Evolutionary conservation across 2,888 invertebrate species (phyloP).

Genomic region (Nysson spinosus): DNA sequence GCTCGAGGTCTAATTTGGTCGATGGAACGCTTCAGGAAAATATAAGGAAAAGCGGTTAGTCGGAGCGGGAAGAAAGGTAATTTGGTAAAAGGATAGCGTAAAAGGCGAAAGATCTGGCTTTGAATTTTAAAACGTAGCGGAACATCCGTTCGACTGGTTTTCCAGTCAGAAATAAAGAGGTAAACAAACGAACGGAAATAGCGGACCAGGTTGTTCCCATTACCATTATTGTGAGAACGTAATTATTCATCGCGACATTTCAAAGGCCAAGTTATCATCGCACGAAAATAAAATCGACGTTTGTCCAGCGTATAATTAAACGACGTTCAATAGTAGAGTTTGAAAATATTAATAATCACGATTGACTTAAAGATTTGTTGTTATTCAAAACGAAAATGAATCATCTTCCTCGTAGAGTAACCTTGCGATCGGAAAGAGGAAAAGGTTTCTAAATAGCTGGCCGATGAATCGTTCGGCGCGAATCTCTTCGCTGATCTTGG

Average conservation of each 20-base stretch:
- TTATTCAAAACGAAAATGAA: too few relatives aligned
- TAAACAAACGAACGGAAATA: slow-evolving; percentile 54
- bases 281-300: slow-evolving; percentile 31
- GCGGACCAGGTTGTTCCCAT: slow-evolving; percentile 51
- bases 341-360: too few relatives aligned
- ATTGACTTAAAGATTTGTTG: too few relatives aligned
- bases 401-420: too few relatives aligned
- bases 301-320: slow-evolving; percentile 18
- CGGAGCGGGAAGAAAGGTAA: too few relatives aligned
- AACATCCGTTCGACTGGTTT: slow-evolving; percentile 40
- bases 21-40: neutral
- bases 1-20: too few relatives aligned
- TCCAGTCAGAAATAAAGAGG: slow-evolving; percentile 50
- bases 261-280: slow-evolving; percentile 39
- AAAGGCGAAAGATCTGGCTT: slow-evolving; percentile 26
- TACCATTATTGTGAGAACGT: slow-evolving; percentile 48
- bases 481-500: slow-evolving; percentile 46
- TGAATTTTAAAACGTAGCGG: slow-evolving; percentile 49
- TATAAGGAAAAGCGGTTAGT: neutral
- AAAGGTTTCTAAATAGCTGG: too few relatives aligned
- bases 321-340: too few relatives aligned
- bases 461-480: slow-evolving; percentile 1
- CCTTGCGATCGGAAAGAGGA: too few relatives aligned
- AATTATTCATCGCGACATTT: slow-evolving; percentile 50
- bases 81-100: too few relatives aligned